Percentiles rank a stretch among this genome's conserved stretches.
Evolutionary conservation across 2,888 invertebrate genomes (phyloP).

Genomic region (Ophion obscuratus): DNA sequence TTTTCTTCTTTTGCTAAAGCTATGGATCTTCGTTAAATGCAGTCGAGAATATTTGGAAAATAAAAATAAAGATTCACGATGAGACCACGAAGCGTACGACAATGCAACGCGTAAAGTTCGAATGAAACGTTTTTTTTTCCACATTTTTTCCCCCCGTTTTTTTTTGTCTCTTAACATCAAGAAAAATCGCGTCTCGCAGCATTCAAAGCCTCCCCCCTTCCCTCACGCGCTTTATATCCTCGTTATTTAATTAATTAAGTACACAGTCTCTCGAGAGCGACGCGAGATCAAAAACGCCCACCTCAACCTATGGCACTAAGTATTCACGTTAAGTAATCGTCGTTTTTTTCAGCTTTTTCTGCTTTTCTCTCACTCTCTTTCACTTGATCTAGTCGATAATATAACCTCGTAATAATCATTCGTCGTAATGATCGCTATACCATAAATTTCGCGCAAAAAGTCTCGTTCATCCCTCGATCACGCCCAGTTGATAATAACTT

Average conservation of each 20-base stretch:
- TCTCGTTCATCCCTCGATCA: slow-evolving; percentile 46
- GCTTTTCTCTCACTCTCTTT: slow-evolving; percentile 24
- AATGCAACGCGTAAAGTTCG: slow-evolving; percentile 61
- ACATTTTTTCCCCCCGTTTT: slow-evolving; percentile 5
- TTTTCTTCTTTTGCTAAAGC: slow-evolving; percentile 41
- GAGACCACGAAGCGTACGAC: slow-evolving; percentile 59
- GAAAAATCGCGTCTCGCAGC: neutral
- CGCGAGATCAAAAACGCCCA: slow-evolving; percentile 75
- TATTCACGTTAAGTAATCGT: slow-evolving; percentile 80
- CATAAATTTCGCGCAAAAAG: slow-evolving; percentile 57
- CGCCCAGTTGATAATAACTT: slow-evolving; percentile 3
- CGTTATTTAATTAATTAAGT: slow-evolving; percentile 80
- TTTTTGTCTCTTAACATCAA: neutral
- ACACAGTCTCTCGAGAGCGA: slow-evolving; percentile 79
- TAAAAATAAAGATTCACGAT: slow-evolving; percentile 31
- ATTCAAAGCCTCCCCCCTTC: slow-evolving; percentile 1
- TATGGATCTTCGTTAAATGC: slow-evolving; percentile 63
- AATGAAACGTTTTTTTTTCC: slow-evolving; percentile 34
- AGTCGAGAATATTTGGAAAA: slow-evolving; percentile 56
- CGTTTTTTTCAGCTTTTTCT: slow-evolving; percentile 56
- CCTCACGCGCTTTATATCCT: slow-evolving; percentile 56
- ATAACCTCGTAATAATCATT: slow-evolving; percentile 47
- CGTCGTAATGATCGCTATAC: slow-evolving; percentile 41
- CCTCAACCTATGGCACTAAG: slow-evolving; percentile 83
- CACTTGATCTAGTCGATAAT: slow-evolving; percentile 14